Conservation (phyloP, 30 jellyfish, hydroid and myxozoan genomes). For the Euphysa ruthae region DNA sequence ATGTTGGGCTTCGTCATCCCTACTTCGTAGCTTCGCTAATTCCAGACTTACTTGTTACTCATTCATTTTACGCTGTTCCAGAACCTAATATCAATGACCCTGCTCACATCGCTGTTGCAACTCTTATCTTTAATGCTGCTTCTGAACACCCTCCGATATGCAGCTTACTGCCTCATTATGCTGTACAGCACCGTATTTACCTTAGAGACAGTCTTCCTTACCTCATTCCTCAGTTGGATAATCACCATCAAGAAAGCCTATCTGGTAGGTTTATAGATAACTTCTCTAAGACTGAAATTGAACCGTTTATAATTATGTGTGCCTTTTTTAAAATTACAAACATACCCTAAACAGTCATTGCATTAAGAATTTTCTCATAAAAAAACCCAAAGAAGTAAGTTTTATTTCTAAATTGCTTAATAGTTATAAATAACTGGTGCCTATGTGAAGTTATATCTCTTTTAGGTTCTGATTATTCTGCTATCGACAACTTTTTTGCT, state of each 20-base stretch:
- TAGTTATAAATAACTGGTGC: no score
- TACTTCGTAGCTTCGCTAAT: slow-evolving; percentile 61
- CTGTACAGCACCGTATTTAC: slow-evolving; percentile 70
- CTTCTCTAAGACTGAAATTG: no score
- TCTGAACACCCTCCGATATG: slow-evolving; percentile 51
- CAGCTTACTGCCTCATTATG: slow-evolving; percentile 57
- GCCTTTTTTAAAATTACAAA: no score
- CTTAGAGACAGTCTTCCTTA: slow-evolving; percentile 80
- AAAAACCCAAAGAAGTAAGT: no score
- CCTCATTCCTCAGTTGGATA: slow-evolving; percentile 60
- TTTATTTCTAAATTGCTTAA: no score
- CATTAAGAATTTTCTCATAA: no score
- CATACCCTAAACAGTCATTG: no score
- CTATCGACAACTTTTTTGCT: slow-evolving; percentile 36
- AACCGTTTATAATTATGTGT: no score
- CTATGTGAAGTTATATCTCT: no score
- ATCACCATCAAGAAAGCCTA: no score
- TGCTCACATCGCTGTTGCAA: slow-evolving; percentile 63
- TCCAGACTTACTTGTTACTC: slow-evolving; percentile 79
- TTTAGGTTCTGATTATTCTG: slow-evolving; percentile 30
- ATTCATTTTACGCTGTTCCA: slow-evolving; percentile 81
- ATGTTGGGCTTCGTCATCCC: slow-evolving; percentile 67
- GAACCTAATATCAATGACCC: slow-evolving; percentile 85
- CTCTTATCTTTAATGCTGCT: slow-evolving; percentile 88
- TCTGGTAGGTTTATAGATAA: no score